Base-by-base conservation (phyloP, 2,888 invertebrate species). In the Eurytoma adleriae region DNA sequence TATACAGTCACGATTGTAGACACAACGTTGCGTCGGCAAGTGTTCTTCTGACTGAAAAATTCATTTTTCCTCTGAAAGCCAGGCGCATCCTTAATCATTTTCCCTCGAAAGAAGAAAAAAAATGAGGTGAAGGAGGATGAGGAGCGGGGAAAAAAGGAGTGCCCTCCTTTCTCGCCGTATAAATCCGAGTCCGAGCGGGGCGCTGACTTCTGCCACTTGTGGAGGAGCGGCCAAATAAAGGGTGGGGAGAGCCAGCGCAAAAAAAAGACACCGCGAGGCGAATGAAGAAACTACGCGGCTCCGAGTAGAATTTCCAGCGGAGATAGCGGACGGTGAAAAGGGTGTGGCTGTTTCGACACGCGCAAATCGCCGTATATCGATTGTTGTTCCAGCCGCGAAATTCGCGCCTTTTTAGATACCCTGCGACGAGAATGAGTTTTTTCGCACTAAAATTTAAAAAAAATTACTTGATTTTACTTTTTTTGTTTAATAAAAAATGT, bases 181-280 rank as follows among this genome's bases (percentile, higher is more conserved):
- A 61, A 61, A 61, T 61, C 16, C 48, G 27, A 13, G 40, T n/a
- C 48, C 18, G 61, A 24, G 54, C 20, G 16, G 66, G 70, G 14
- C 64, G 64, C 64, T 48, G 77, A 77, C 76, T 69, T 61, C 30
- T 69, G 56, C 76, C 62, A 76, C 69, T 76, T 14, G 30, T 12
- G n/a, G 40, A 40, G 40, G 10, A 40, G 40, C 40, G 0, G 40
- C 0, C n/a, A 69, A 27, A 18, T 24, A 69, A n/a, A 69, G 40
- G 62, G 12, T 40, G 10, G 40, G 40, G 40, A 3, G 40, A 40
- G 40, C 13, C 10, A 13, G 20, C 7, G 57, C 57, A n/a, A n/a
- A 57, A 20, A 10, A 20, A 20, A 1, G 5, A 57, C 10, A 20
- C 12, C 10, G 57, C 12, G 13, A 57, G 10, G 20, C 12, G 18